These are phyloP conservation scores for Lophochroa leadbeateri DNA, from an alignment of 2,113 vertebrate species.

Conservation along the genomic window DNA sequence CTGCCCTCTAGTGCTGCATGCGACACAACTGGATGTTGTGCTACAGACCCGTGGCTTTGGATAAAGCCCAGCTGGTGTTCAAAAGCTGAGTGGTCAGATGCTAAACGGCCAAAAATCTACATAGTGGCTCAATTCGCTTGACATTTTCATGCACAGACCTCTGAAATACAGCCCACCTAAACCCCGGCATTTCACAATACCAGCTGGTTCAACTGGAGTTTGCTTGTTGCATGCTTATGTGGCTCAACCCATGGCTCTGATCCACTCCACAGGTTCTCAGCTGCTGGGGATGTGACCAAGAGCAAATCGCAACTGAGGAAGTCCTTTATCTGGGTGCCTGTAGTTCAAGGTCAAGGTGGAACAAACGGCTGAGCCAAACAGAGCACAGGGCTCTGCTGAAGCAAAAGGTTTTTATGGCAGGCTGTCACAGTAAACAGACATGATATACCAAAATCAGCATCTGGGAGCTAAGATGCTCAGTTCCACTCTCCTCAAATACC, in stretches of 20 bases:
- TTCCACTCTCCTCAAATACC: background rate
- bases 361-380: background rate
- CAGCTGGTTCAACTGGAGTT: background rate
- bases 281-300: background rate
- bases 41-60: background rate
- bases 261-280: background rate
- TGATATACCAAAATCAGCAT: background rate
- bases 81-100: background rate
- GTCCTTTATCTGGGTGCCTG: background rate
- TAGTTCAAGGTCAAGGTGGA: background rate
- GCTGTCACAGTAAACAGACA: background rate
- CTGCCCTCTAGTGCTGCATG: conserved; percentile 6
- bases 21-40: accelerated
- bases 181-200: background rate
- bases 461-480: background rate
- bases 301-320: background rate
- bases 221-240: background rate
- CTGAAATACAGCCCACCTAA: background rate
- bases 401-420: background rate
- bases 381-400: background rate
- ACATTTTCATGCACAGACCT: background rate
- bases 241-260: background rate
- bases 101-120: background rate
- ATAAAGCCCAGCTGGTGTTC: background rate
- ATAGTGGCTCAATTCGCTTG: background rate